Conservation (phyloP, 1,140 invertebrate species). For the Cryptotermes secundus region DNA sequence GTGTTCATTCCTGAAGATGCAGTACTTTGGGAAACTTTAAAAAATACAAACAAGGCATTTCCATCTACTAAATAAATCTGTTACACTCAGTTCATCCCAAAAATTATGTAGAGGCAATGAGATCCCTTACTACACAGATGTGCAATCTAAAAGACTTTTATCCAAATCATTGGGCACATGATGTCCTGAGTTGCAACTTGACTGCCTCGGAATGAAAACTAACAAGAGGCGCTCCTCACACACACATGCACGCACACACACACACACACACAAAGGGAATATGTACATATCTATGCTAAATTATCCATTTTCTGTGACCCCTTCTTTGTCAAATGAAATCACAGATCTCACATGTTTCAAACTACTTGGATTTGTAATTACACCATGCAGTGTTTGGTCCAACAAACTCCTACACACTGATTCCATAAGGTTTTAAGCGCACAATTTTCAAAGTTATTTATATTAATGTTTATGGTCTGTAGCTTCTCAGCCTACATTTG, state of each 20-base stretch:
- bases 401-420: neutral
- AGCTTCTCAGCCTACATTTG: neutral
- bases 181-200: constrained; percentile 25
- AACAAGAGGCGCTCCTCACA: constrained; percentile 10
- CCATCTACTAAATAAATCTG: neutral
- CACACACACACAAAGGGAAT: neutral
- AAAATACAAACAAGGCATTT: constrained; percentile 21
- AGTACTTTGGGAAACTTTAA: neutral
- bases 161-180: constrained; percentile 25
- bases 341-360: neutral
- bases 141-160: constrained; percentile 21
- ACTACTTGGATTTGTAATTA: neutral
- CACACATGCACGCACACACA: too few relatives aligned
- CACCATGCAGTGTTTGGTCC: neutral
- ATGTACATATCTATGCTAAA: neutral
- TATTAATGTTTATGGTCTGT: neutral
- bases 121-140: neutral
- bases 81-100: neutral
- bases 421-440: neutral
- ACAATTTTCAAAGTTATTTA: neutral
- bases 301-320: neutral
- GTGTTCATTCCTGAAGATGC: neutral
- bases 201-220: constrained; percentile 27
- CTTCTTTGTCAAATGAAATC: neutral
- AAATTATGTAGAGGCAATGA: too few relatives aligned